Evolutionary conservation across 2,888 invertebrate genomes (phyloP).

Genomic region (Dasypolia templi): DNA sequence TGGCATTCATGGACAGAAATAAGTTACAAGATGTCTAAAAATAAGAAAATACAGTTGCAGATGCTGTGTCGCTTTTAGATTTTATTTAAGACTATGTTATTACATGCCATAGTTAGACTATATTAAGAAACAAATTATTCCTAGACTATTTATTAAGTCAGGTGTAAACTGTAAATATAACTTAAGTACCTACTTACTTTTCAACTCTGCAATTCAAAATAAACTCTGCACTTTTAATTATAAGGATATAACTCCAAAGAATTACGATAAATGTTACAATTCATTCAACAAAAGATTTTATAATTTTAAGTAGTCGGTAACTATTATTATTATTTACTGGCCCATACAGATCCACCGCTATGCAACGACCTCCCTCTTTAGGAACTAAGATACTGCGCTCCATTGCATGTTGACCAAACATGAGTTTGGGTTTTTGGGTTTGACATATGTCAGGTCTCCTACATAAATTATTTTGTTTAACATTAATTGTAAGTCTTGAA

Average conservation of each 20-base stretch:
- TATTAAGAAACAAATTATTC: constrained; percentile 10
- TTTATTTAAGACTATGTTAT: background rate
- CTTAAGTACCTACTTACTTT: background rate
- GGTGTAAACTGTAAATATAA: constrained; percentile 38
- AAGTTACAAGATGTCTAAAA: background rate
- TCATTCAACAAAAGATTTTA: background rate
- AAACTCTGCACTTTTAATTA: constrained; percentile 35
- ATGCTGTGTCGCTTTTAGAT: constrained; percentile 2
- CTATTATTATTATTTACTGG: background rate
- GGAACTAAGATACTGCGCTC: background rate
- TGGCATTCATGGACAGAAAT: background rate
- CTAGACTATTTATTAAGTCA: constrained; percentile 3
- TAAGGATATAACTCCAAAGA: constrained; percentile 20
- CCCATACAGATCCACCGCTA: too few relatives aligned
- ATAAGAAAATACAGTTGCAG: background rate
- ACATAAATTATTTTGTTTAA: constrained; percentile 9
- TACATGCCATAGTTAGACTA: constrained; percentile 1
- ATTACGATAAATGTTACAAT: constrained; percentile 4
- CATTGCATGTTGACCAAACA: background rate
- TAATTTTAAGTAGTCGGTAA: background rate
- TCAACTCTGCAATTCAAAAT: constrained; percentile 17
- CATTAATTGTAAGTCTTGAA: background rate
- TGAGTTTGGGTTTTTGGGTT: background rate
- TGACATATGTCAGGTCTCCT: background rate
- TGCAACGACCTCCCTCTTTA: background rate